Evolutionary conservation across 2,113 vertebrate species (phyloP).

Genomic region (Pangasianodon hypophthalmus): DNA sequence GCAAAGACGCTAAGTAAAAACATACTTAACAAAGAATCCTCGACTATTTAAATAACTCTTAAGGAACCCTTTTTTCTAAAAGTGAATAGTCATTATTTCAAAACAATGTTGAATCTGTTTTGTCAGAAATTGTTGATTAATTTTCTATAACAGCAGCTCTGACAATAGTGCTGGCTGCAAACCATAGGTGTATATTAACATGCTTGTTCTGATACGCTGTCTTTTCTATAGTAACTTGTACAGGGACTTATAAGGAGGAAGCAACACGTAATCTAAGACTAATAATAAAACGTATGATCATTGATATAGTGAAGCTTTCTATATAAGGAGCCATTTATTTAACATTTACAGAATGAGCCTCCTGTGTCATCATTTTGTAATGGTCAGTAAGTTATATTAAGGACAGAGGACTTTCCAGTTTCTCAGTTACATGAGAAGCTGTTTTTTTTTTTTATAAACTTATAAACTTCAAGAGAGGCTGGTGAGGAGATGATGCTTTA

Average conservation of each 20-base stretch:
- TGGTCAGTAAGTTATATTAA: background rate
- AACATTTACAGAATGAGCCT: background rate
- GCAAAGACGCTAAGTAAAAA: background rate
- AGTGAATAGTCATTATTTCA: background rate
- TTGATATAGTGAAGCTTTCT: background rate
- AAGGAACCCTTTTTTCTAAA: background rate
- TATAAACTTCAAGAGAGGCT: background rate
- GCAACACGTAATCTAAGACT: background rate
- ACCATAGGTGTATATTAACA: background rate
- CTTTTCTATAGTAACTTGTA: background rate
- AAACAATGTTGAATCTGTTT: background rate
- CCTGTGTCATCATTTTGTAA: background rate
- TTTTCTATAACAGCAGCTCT: background rate
- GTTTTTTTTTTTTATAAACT: background rate
- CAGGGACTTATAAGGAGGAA: background rate
- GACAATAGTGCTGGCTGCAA: too few species aligned
- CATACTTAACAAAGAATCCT: background rate
- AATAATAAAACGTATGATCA: background rate
- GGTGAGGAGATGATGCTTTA: background rate
- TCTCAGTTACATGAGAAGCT: background rate
- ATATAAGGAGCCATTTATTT: background rate
- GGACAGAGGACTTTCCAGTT: background rate
- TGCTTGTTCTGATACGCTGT: background rate
- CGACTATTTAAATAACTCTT: background rate
- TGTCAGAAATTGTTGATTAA: background rate